Evolutionary conservation across 2,888 invertebrate species (phyloP).

Genomic region (Tinea trinotella): DNA sequence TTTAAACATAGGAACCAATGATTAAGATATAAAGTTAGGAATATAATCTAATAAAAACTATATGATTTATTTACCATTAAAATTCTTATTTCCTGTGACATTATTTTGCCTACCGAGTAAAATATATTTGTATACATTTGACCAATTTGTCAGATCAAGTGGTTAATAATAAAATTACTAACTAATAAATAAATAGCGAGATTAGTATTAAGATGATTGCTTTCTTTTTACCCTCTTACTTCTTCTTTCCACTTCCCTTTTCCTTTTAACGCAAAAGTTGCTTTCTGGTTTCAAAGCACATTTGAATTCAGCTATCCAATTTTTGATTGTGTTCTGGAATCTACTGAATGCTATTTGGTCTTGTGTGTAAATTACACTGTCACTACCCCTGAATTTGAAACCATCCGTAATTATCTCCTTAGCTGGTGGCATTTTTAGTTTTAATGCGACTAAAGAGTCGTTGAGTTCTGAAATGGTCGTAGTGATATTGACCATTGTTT

Average conservation of each 20-base stretch:
- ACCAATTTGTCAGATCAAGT: background rate
- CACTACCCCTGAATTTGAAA: background rate
- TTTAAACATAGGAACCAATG: too few species aligned
- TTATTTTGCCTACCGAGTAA: background rate
- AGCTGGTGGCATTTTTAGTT: conserved; percentile 42
- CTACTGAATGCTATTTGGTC: conserved; percentile 61
- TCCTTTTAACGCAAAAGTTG: background rate
- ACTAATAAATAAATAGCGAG: background rate
- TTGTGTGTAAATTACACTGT: background rate
- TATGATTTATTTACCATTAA: too few species aligned
- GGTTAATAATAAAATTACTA: background rate
- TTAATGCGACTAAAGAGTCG: conserved; percentile 44
- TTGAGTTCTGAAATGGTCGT: conserved; percentile 72
- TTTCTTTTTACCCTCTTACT: conserved; percentile 1
- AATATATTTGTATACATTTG: background rate
- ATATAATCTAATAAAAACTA: too few species aligned
- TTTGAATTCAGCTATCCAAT: conserved; percentile 69
- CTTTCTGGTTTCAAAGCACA: conserved; percentile 28
- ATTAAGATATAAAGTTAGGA: too few species aligned
- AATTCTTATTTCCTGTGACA: background rate
- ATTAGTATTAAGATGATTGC: background rate
- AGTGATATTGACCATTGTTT: conserved; percentile 43
- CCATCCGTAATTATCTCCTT: conserved; percentile 18
- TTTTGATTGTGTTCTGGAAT: conserved; percentile 71
- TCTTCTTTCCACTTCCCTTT: background rate